Base-by-base conservation (phyloP, 2,797 vertebrate genomes). In the Echiichthys vipera region DNA sequence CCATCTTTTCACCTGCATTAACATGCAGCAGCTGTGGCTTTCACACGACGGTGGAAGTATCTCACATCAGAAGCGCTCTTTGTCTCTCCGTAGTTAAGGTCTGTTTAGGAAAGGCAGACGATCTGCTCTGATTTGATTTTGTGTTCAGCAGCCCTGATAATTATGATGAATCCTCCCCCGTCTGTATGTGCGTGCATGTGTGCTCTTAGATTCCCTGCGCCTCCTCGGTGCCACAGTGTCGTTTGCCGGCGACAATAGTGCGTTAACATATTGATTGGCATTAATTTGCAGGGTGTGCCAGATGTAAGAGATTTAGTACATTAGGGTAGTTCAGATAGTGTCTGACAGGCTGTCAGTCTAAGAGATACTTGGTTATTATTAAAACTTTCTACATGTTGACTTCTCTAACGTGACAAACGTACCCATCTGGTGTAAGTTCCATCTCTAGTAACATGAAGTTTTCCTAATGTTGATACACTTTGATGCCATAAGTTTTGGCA, bases 151-250 rank as follows among this genome's bases (percentile, higher is more conserved):
- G 84, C 84, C 79, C 76, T 83, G 77, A 87, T 92, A 90, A 93
- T 92, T 87, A 91, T 91, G 87, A 93, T 91, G 81, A 91, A 92
- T 92, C 83, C 76, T 79, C 76, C 73, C 51, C 43, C 39, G 13
- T 39, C 27, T 72, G 42, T 65, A 12, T 59, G 22, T n/a, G 53
- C 36, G 37, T 42, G 37, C 22, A 20, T 57, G 37, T 68, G 64
- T 30, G 77, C 2, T 12, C 27, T 53, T 24, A 54, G 47, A 55
- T 43, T 14, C 43, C 59, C 39, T 45, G 76, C 50, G 68, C 46
- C 61, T 62, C 37, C 57, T 66, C 67, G 22, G 22, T 64, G 79
- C 71, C 47, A 46, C 65, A 18, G 45, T 32, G 61, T 54, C 64
- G 39, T 65, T 56, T 20, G 54, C 78, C 53, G 84, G 56, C 20